These are phyloP conservation scores for Botia kubotai DNA, from an alignment of 2,797 vertebrate genomes.

Conservation along the genomic window DNA sequence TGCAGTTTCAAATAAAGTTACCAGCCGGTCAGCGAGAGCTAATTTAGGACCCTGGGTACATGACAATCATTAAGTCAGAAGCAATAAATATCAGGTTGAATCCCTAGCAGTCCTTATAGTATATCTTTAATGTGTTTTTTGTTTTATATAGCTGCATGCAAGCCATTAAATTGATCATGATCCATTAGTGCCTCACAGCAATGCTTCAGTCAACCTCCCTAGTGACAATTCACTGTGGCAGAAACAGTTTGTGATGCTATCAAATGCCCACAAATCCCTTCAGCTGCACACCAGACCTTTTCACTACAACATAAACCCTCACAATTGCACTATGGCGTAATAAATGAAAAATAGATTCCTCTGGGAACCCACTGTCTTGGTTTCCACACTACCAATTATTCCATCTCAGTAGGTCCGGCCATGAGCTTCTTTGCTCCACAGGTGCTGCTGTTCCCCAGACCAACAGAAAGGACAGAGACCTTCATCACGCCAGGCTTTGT, in stretches of 20 bases:
- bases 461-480: conserved; percentile 10
- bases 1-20: not conserved
- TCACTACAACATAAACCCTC: not conserved
- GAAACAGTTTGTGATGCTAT: not conserved
- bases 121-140: conserved; percentile 4
- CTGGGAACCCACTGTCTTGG: not conserved
- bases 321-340: conserved; percentile 30
- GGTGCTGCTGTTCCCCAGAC: conserved; percentile 37
- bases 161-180: conserved; percentile 10
- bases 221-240: conserved; percentile 4
- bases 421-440: conserved; percentile 39
- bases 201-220: not conserved
- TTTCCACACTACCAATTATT: conserved; percentile 55
- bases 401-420: conserved; percentile 29
- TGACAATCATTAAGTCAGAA: not conserved
- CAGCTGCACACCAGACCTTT: conserved; percentile 3
- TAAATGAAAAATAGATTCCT: conserved; percentile 53
- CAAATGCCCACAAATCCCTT: not conserved
- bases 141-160: conserved; percentile 7
- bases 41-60: not conserved
- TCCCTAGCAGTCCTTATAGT: not conserved
- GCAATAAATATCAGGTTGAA: not conserved
- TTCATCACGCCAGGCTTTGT: conserved; percentile 30
- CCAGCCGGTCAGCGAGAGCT: too few species aligned
- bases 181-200: conserved; percentile 6